Evolutionary conservation across 1,140 invertebrate genomes (phyloP).

Genomic region (Capitella teleta): DNA sequence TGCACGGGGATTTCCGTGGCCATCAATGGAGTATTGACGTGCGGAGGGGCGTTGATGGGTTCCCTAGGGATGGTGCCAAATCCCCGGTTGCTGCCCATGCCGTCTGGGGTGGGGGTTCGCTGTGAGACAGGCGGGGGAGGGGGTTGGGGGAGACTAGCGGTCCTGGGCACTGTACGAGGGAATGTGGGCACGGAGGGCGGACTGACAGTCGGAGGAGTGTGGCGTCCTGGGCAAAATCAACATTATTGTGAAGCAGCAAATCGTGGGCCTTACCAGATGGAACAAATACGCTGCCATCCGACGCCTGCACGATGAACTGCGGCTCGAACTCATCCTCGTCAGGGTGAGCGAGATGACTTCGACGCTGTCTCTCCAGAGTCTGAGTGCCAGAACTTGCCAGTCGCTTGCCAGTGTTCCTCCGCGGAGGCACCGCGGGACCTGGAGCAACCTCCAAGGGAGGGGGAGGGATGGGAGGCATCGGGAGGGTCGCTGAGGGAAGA

Average conservation of each 20-base stretch:
- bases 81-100: background rate
- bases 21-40: background rate
- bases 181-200: slow-evolving; percentile 49
- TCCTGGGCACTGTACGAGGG: slow-evolving; percentile 55
- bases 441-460: slow-evolving; percentile 6
- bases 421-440: slow-evolving; percentile 2
- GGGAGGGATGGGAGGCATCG: slow-evolving; percentile 13
- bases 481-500: slow-evolving; percentile 11
- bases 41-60: background rate
- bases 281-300: slow-evolving; percentile 84
- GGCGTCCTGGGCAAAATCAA: background rate
- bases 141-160: slow-evolving; percentile 48
- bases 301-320: slow-evolving; percentile 76
- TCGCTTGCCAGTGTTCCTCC: background rate
- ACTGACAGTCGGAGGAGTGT: background rate
- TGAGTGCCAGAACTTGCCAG: background rate
- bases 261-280: slow-evolving; percentile 56
- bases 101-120: background rate
- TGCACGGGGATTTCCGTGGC: background rate
- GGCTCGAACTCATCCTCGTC: slow-evolving; percentile 75
- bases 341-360: slow-evolving; percentile 34
- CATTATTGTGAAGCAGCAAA: background rate
- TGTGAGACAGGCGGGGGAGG: slow-evolving; percentile 47
- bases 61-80: background rate
- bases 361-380: slow-evolving; percentile 2